These are phyloP conservation scores for Meghimatium bilineatum DNA, from an alignment of 2,888 invertebrate species.

Conservation along the genomic window DNA sequence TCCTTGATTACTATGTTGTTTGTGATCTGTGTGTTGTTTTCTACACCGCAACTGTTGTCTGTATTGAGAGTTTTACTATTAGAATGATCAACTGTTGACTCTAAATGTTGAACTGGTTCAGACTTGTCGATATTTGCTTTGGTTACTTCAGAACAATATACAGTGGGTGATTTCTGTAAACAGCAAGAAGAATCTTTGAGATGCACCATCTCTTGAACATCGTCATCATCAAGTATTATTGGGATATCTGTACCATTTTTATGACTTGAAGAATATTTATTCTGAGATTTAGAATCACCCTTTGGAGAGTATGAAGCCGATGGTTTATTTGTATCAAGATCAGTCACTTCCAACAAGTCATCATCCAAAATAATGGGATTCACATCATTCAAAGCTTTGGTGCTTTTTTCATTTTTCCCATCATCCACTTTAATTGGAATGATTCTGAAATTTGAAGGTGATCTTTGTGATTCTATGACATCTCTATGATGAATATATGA, in stretches of 20 bases:
- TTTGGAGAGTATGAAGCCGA: background rate
- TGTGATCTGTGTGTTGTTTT: background rate
- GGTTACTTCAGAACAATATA: background rate
- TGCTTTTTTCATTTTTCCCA: background rate
- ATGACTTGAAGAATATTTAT: background rate
- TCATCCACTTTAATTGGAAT: constrained; percentile 32
- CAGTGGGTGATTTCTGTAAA: too few species aligned
- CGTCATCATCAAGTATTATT: constrained; percentile 3
- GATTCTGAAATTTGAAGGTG: constrained; percentile 21
- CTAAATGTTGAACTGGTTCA: background rate
- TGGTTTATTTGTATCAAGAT: background rate
- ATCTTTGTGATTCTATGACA: background rate
- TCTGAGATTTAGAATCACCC: background rate
- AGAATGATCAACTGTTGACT: background rate
- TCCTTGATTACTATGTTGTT: background rate
- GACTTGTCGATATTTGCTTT: background rate
- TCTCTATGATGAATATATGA: background rate
- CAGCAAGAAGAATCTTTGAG: background rate
- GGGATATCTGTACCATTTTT: background rate
- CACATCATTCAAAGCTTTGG: background rate
- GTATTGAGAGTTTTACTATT: background rate
- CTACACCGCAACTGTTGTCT: background rate
- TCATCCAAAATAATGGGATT: constrained; percentile 14
- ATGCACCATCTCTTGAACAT: background rate
- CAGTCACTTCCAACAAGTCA: background rate